Conservation (phyloP, 2,888 invertebrate genomes). For the Mythimna albipuncta region DNA sequence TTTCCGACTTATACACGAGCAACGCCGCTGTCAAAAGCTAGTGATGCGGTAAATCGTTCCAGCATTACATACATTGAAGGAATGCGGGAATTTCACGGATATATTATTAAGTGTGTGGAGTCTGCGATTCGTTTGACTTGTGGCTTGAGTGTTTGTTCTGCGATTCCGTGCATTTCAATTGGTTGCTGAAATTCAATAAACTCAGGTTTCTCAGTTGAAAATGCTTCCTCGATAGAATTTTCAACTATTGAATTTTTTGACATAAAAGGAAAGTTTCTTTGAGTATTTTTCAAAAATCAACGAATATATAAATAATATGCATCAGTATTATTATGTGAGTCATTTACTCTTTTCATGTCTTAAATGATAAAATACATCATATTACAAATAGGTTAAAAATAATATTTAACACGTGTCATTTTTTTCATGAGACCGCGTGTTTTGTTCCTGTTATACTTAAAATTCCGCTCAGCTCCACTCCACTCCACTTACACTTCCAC, state of each 20-base stretch:
- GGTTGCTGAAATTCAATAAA: constrained; percentile 12
- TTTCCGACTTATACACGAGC: background rate
- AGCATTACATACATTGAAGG: constrained; percentile 5
- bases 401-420: no score
- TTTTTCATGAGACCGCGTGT: no score
- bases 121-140: background rate
- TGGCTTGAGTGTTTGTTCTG: constrained; percentile 19
- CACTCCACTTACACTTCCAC: no score
- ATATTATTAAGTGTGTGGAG: constrained; percentile 17
- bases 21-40: background rate
- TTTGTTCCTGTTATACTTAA: no score
- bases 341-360: no score
- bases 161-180: constrained; percentile 8
- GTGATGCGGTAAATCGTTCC: constrained; percentile 32
- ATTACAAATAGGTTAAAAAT: no score
- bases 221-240: background rate
- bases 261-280: no score
- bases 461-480: no score
- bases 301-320: no score
- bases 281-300: no score
- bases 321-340: no score
- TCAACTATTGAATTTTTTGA: background rate
- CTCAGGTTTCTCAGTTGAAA: background rate
- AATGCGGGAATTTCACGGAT: constrained; percentile 15
- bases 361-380: no score